phyloP scores from a whole-genome alignment of 1,140 invertebrate species.

The Parapsyche elsis region DNA sequence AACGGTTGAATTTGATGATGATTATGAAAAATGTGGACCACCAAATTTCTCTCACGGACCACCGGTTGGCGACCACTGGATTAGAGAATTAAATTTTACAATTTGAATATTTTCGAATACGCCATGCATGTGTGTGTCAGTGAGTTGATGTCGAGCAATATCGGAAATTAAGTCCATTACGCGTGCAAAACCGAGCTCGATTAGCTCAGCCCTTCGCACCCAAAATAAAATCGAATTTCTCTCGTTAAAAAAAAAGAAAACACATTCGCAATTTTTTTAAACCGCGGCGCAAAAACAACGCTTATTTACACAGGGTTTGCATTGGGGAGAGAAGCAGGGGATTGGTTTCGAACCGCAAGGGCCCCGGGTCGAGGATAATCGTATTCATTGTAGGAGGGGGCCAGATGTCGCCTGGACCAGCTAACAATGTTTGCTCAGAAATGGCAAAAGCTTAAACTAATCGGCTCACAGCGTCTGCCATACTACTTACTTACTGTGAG shows the following conservation, averaged over 20 bases:
- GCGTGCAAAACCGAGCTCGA: neutral
- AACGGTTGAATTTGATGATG: too few relatives aligned
- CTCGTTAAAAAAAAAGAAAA: neutral
- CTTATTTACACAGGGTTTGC: constrained; percentile 2
- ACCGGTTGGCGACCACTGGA: too few relatives aligned
- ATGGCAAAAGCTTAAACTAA: constrained; percentile 40
- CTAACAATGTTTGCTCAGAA: constrained; percentile 43
- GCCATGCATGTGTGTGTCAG: too few relatives aligned
- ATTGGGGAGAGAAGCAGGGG: neutral
- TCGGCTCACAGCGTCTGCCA: constrained; percentile 22
- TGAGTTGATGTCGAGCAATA: neutral
- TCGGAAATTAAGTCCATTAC: constrained; percentile 17
- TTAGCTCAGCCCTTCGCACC: neutral
- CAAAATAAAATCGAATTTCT: constrained; percentile 8
- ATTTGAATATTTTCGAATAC: neutral
- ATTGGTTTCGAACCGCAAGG: constrained; percentile 7
- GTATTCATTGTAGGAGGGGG: constrained; percentile 32
- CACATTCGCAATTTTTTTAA: constrained; percentile 20
- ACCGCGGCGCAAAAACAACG: neutral
- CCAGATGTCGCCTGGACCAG: constrained; percentile 35
- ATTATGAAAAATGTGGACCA: too few relatives aligned
- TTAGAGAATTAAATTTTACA: neutral
- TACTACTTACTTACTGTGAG: neutral
- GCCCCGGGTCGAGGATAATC: constrained; percentile 10
- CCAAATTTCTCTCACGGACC: too few relatives aligned